Evolutionary conservation across 35 echinoderm and acorn worm species (phyloP).

Genomic region (Ophioderma brevispina): DNA sequence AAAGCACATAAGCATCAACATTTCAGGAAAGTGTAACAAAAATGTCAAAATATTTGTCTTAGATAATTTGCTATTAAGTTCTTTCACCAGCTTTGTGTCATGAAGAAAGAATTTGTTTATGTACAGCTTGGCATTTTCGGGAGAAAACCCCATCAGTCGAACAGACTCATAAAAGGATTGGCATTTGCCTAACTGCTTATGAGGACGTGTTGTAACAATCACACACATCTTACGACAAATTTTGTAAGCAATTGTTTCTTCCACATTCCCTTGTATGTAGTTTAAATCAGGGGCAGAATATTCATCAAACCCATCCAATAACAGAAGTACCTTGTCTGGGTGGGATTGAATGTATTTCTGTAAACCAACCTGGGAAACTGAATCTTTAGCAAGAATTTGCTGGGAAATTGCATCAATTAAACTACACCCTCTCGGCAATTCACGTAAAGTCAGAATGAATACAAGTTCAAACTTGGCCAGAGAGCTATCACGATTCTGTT

Average conservation of each 20-base stretch:
- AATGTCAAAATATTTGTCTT: not conserved
- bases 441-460: not conserved
- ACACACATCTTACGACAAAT: not conserved
- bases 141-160: not conserved
- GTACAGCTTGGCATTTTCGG: not conserved
- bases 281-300: not conserved
- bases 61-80: not conserved
- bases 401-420: not conserved
- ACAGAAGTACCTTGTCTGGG: not conserved
- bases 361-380: constrained; percentile 17
- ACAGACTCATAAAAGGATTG: not conserved
- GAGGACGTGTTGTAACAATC: constrained; percentile 6
- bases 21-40: not conserved
- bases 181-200: constrained; percentile 7
- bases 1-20: constrained; percentile 13
- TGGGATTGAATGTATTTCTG: not conserved
- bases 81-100: not conserved
- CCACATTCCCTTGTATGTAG: not conserved
- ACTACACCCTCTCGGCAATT: not conserved
- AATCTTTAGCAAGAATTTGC: constrained; percentile 24
- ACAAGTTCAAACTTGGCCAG: not conserved
- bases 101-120: constrained; percentile 10
- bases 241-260: not conserved
- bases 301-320: constrained; percentile 28
- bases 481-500: not conserved